A percentile compares a stretch with the other conserved stretches of the same genome.
Evolutionary conservation across 2,888 invertebrate genomes (phyloP).

Genomic region (Lucinisca nassula): DNA sequence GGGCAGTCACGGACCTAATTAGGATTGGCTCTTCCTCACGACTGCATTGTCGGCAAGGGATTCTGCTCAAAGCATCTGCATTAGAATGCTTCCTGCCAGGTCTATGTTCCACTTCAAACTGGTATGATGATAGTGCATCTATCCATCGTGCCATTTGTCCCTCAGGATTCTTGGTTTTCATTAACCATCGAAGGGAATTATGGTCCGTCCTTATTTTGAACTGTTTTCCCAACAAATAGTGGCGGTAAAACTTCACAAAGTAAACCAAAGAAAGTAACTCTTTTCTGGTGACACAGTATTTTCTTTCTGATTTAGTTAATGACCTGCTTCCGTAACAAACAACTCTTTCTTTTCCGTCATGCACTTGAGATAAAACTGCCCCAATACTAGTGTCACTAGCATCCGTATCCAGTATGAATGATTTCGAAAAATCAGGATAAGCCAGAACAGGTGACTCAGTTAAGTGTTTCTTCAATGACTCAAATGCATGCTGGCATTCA

Average conservation of each 20-base stretch:
- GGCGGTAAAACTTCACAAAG: constrained; percentile 67
- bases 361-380: constrained; percentile 58
- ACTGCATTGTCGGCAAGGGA: too few species aligned
- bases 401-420: constrained; percentile 68
- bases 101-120: constrained; percentile 47
- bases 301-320: not conserved
- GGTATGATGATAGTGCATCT: constrained; percentile 31
- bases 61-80: constrained; percentile 47
- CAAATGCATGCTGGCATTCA: not conserved
- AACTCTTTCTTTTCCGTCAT: constrained; percentile 66
- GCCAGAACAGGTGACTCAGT: constrained; percentile 1
- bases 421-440: constrained; percentile 24
- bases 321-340: too few species aligned
- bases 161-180: constrained; percentile 58
- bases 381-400: constrained; percentile 66
- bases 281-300: constrained; percentile 57
- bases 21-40: too few species aligned
- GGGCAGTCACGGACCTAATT: too few species aligned
- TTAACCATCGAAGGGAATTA: constrained; percentile 61
- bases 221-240: constrained; percentile 62
- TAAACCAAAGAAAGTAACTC: constrained; percentile 59
- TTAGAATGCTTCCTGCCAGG: constrained; percentile 42
- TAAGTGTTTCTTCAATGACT: not conserved
- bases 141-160: constrained; percentile 58
- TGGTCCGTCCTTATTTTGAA: constrained; percentile 71